phyloP scores from a whole-genome alignment of 2,797 vertebrate genomes.

The Bufotes viridis region DNA sequence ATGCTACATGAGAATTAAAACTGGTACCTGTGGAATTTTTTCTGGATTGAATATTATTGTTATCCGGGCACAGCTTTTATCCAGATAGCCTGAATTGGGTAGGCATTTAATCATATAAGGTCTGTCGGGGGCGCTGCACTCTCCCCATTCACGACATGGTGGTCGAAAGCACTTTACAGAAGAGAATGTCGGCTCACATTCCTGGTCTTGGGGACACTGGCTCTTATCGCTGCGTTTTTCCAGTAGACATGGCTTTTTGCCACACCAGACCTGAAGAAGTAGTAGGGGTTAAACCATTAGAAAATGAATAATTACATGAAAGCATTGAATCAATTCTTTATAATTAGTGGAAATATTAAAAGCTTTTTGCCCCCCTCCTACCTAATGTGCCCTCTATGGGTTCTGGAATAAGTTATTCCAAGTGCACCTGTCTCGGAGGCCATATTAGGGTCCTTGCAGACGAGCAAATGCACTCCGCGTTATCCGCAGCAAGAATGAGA shows the following conservation, averaged over 20 bases:
- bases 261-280: slow-evolving; percentile 84
- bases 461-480: no score
- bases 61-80: slow-evolving; percentile 89
- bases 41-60: slow-evolving; percentile 86
- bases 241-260: slow-evolving; percentile 84
- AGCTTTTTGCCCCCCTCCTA: no score
- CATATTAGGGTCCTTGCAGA: no score
- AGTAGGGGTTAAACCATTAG: background rate
- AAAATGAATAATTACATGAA: background rate
- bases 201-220: slow-evolving; percentile 82
- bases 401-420: no score
- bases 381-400: no score
- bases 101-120: slow-evolving; percentile 79
- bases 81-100: slow-evolving; percentile 83
- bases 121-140: slow-evolving; percentile 80
- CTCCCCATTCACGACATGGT: slow-evolving; percentile 87
- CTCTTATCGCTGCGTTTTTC: slow-evolving; percentile 65
- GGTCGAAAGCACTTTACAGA: slow-evolving; percentile 87
- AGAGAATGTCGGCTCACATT: slow-evolving; percentile 80
- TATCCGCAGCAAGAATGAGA: no score
- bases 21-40: slow-evolving; percentile 88
- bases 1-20: background rate
- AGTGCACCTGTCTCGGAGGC: no score
- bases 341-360: background rate
- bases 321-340: background rate